These are phyloP conservation scores for Nipponacmea schrenckii DNA, from an alignment of 2,888 invertebrate genomes.

Conservation along the genomic window DNA sequence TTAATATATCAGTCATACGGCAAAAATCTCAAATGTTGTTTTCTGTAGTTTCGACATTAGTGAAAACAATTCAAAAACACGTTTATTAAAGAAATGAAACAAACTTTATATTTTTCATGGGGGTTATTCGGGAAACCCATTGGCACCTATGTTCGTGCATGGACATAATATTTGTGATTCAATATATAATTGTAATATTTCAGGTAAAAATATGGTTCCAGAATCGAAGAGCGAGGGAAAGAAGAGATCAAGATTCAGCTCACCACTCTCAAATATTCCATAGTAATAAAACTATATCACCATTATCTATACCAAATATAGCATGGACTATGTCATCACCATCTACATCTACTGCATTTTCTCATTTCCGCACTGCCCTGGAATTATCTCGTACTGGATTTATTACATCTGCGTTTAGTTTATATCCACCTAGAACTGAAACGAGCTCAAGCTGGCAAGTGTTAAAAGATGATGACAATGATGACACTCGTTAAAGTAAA, in stretches of 20 bases:
- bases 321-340: slow-evolving; percentile 27
- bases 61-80: no score
- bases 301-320: slow-evolving; percentile 33
- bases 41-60: no score
- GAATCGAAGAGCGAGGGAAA: slow-evolving; percentile 63
- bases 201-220: slow-evolving; percentile 69
- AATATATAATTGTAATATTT: slow-evolving; percentile 9
- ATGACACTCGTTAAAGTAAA: background rate
- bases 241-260: slow-evolving; percentile 57
- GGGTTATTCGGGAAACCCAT: no score
- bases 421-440: slow-evolving; percentile 13
- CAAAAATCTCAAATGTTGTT: no score
- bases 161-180: no score
- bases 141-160: no score
- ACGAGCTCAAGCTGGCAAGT: background rate
- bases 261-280: slow-evolving; percentile 26
- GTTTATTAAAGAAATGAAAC: no score
- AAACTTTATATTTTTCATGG: no score
- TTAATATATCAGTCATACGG: no score
- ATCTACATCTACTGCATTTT: slow-evolving; percentile 1
- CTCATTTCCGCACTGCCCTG: slow-evolving; percentile 15
- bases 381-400: slow-evolving; percentile 24
- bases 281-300: slow-evolving; percentile 31
- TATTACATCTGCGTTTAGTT: slow-evolving; percentile 28
- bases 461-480: background rate